A percentile compares a stretch with the other conserved stretches of the same genome.
These are phyloP conservation scores for Muraenolepis orangiensis DNA, from an alignment of 2,797 vertebrate genomes.

Conservation along the genomic window DNA sequence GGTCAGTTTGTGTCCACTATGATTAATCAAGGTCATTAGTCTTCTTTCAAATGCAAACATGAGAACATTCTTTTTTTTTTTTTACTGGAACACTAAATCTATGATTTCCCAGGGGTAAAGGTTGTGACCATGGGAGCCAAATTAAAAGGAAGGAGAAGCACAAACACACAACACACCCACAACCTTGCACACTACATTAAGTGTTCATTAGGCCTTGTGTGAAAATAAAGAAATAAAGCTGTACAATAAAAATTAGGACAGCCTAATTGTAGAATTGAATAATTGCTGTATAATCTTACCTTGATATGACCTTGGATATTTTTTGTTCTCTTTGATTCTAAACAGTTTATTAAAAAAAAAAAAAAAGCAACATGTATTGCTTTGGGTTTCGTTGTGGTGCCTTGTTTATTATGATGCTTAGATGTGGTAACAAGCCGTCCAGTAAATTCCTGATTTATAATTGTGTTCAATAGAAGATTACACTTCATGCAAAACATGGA, in stretches of 20 bases:
- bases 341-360: too few species aligned
- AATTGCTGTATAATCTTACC: neutral
- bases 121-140: conserved; percentile 14
- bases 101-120: conserved; percentile 50
- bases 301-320: neutral
- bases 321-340: neutral
- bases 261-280: conserved; percentile 1
- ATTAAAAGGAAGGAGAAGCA: conserved; percentile 33
- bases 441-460: neutral
- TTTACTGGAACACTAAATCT: conserved; percentile 27
- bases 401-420: conserved; percentile 8
- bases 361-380: neutral
- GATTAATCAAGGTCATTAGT: conserved; percentile 38
- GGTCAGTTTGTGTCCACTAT: conserved; percentile 17
- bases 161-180: neutral
- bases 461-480: neutral
- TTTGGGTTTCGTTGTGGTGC: neutral
- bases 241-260: neutral
- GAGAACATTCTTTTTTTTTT: conserved; percentile 35
- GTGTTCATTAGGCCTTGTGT: neutral
- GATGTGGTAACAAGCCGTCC: neutral
- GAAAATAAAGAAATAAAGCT: neutral
- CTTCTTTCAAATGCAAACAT: conserved; percentile 42
- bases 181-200: neutral
- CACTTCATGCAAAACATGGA: neutral